Conservation (phyloP, 2,113 vertebrate species). For the Bambusicola thoracicus region DNA sequence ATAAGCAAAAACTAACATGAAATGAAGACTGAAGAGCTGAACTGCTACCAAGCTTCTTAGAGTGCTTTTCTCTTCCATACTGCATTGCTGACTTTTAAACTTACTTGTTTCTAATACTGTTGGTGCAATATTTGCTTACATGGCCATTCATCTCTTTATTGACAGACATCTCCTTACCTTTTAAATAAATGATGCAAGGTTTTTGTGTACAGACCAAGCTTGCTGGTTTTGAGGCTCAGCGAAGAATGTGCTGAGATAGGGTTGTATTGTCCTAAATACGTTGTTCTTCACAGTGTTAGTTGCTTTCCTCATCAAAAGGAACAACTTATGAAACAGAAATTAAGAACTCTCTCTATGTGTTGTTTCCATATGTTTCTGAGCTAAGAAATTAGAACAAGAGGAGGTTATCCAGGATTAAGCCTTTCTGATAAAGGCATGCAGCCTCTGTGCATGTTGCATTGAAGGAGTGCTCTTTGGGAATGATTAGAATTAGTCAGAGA, state of each 20-base stretch:
- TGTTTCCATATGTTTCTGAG: background rate
- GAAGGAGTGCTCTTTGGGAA: background rate
- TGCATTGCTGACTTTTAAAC: background rate
- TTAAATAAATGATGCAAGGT: constrained; percentile 42
- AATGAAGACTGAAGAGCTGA: background rate
- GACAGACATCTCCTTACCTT: constrained; percentile 7
- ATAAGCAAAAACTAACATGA: background rate
- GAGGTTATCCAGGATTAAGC: background rate
- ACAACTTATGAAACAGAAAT: background rate
- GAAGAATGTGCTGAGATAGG: constrained; percentile 19
- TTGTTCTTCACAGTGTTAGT: background rate
- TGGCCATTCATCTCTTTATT: constrained; percentile 8
- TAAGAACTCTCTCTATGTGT: background rate
- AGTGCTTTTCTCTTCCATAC: background rate
- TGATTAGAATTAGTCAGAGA: background rate
- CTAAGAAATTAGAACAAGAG: background rate
- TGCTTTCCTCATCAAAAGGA: background rate
- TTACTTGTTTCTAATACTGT: background rate
- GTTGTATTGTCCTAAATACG: background rate
- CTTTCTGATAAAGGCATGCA: background rate
- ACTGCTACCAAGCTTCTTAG: background rate
- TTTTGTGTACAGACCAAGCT: constrained; percentile 7
- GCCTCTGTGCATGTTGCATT: background rate
- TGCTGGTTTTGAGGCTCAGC: background rate
- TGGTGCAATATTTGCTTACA: background rate